Evolutionary conservation across 2,797 vertebrate species (phyloP).

Genomic region (Euphonia xanthogaster): DNA sequence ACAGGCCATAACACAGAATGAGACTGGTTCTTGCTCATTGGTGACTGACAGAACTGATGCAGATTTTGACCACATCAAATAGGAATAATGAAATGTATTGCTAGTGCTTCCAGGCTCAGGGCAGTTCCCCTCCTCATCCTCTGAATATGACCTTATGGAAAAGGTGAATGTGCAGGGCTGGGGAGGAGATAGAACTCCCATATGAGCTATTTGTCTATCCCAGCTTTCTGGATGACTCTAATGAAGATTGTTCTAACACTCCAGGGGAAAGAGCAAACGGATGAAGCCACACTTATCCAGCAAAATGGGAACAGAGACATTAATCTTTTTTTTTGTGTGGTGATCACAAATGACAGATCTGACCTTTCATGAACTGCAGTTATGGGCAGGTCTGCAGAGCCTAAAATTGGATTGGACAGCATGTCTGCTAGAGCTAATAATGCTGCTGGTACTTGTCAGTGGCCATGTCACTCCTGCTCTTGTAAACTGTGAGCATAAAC

Average conservation of each 20-base stretch:
- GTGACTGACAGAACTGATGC: background rate
- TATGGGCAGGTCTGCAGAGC: slow-evolving; percentile 30
- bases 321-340: background rate
- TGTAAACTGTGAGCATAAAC: slow-evolving; percentile 2
- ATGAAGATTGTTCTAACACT: background rate
- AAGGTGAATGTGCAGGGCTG: background rate
- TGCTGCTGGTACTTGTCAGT: slow-evolving; percentile 26
- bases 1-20: background rate
- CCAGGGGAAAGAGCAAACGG: background rate
- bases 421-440: slow-evolving; percentile 29
- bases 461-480: background rate
- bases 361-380: slow-evolving; percentile 41
- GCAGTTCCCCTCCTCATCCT: background rate
- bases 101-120: background rate
- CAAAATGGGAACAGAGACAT: background rate
- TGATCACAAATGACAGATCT: slow-evolving; percentile 50
- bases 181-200: background rate
- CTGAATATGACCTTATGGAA: background rate
- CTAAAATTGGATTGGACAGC: slow-evolving; percentile 48
- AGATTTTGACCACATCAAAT: background rate
- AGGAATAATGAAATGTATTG: background rate
- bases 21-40: background rate
- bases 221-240: background rate
- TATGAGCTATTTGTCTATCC: background rate
- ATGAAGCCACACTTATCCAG: background rate